Conservation (phyloP, 1,140 invertebrate genomes). For the Cepaea nemoralis region DNA sequence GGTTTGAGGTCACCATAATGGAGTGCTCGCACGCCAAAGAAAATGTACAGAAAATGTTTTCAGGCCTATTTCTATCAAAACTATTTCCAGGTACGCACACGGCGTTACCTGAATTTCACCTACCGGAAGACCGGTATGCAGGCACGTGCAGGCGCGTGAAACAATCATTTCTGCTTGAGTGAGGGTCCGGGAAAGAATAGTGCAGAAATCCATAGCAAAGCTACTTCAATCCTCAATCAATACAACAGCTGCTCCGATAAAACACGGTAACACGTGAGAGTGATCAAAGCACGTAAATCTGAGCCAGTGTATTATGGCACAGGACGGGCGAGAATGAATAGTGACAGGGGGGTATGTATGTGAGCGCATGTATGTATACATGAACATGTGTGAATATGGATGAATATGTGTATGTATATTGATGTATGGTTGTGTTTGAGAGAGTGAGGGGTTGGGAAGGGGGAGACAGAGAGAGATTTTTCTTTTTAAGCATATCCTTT, state of each 20-base stretch:
- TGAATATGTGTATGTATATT: too few species aligned
- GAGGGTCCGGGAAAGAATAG: neutral
- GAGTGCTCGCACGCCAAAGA: too few species aligned
- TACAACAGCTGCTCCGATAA: neutral
- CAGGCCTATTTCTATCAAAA: too few species aligned
- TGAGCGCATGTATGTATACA: too few species aligned
- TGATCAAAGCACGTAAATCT: neutral
- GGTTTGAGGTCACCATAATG: too few species aligned
- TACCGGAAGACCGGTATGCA: neutral
- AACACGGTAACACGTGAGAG: neutral
- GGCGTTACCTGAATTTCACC: neutral
- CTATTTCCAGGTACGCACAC: neutral
- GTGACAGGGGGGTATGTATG: too few species aligned
- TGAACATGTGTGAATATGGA: too few species aligned
- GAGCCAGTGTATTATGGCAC: neutral
- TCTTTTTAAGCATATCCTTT: too few species aligned
- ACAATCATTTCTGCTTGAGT: neutral
- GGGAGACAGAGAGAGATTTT: too few species aligned
- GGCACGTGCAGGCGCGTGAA: neutral
- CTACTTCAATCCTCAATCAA: neutral
- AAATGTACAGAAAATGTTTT: too few species aligned
- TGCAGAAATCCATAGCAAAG: neutral
- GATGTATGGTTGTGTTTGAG: too few species aligned
- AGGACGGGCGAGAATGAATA: neutral
- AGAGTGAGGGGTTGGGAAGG: too few species aligned